These are phyloP conservation scores for Champsocephalus gunnari DNA, from an alignment of 2,797 vertebrate species.

Conservation along the genomic window DNA sequence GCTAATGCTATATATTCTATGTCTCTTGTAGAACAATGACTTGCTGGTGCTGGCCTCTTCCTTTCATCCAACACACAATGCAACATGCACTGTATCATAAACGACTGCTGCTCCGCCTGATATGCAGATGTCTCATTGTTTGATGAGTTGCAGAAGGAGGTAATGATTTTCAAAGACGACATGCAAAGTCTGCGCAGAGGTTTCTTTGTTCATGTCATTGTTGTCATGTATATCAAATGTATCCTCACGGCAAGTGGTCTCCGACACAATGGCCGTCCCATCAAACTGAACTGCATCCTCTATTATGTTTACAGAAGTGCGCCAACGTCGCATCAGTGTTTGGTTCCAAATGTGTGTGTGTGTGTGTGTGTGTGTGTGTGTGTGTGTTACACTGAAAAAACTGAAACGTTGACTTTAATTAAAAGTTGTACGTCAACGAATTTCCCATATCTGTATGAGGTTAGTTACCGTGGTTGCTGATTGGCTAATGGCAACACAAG, in stretches of 20 bases:
- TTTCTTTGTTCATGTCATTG: neutral
- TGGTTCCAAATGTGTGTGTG: too few species aligned
- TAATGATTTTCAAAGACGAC: constrained; percentile 15
- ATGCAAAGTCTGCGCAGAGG: constrained; percentile 1
- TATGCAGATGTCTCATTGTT: constrained; percentile 24
- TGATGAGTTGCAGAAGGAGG: constrained; percentile 9
- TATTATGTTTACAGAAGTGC: too few species aligned
- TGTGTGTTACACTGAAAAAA: too few species aligned
- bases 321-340: too few species aligned
- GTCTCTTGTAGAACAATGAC: constrained; percentile 47
- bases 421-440: too few species aligned
- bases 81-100: constrained; percentile 33
- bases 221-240: neutral
- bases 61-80: constrained; percentile 47
- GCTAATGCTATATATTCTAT: constrained; percentile 37
- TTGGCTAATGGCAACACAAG: too few species aligned
- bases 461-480: too few species aligned
- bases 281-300: too few species aligned
- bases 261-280: too few species aligned
- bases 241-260: neutral
- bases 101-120: constrained; percentile 15
- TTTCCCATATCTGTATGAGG: too few species aligned
- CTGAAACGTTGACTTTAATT: too few species aligned
- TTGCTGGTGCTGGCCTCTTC: constrained; percentile 42
- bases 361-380: too few species aligned